Conservation (phyloP, 1,140 invertebrate species). For the Eriocheir sinensis region DNA sequence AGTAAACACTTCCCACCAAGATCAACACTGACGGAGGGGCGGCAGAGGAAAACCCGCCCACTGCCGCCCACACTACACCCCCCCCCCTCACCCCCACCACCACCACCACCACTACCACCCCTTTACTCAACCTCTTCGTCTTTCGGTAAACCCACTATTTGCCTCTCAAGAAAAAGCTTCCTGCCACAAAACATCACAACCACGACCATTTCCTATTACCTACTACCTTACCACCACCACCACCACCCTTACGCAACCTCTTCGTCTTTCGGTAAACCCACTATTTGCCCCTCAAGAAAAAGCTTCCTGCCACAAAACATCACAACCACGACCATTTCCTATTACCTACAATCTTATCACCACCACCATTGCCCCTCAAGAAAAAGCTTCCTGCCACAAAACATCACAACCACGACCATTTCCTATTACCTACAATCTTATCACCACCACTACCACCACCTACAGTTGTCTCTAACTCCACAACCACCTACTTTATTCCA, state of each 20-base stretch:
- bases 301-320: not conserved
- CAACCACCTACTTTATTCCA: not conserved
- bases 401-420: not conserved
- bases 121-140: not conserved
- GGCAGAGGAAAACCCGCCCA: not conserved
- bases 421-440: not conserved
- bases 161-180: not conserved
- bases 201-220: not conserved
- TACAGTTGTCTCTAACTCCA: not conserved
- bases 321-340: not conserved
- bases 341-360: not conserved
- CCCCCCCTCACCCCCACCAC: not conserved
- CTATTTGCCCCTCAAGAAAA: not conserved
- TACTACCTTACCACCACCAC: not conserved
- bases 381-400: not conserved
- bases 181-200: not conserved
- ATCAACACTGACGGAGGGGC: slow-evolving; percentile 56
- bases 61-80: no score
- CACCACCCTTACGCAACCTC: not conserved
- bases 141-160: not conserved
- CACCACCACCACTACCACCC: not conserved
- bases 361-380: not conserved
- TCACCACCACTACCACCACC: not conserved
- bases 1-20: slow-evolving; percentile 63
- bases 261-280: not conserved